phyloP scores from a whole-genome alignment of 2,888 invertebrate species.

The Amiota communis region DNA sequence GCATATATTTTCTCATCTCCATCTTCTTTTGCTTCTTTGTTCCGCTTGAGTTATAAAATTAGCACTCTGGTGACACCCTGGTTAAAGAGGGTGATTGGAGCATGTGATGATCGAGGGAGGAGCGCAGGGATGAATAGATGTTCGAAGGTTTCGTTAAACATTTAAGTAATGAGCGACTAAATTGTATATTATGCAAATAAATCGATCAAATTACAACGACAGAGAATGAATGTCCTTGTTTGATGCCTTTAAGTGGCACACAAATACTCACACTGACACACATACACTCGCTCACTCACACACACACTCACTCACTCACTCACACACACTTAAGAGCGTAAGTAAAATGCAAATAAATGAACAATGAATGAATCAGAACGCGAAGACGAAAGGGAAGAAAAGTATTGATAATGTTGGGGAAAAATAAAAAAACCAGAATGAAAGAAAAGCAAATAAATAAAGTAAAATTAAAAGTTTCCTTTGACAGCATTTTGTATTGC shows the following conservation, averaged over 20 bases:
- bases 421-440: neutral
- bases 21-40: too few species aligned
- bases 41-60: too few species aligned
- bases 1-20: too few species aligned
- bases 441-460: conserved; percentile 18
- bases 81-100: neutral
- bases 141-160: neutral
- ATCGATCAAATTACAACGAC: conserved; percentile 26
- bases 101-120: neutral
- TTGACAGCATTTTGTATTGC: neutral
- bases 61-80: too few species aligned
- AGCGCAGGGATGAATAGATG: neutral
- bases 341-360: conserved; percentile 23
- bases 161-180: conserved; percentile 19
- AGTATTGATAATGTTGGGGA: neutral
- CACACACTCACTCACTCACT: neutral
- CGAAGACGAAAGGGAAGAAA: neutral
- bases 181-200: conserved; percentile 21
- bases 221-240: conserved; percentile 4
- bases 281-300: neutral
- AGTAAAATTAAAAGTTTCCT: conserved; percentile 32
- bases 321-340: neutral
- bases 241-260: neutral
- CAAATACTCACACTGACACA: conserved; percentile 7
- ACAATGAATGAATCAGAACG: neutral